Percentiles rank a stretch among this genome's conserved stretches.
phyloP scores from a whole-genome alignment of 2,797 vertebrate species.

The Huso huso region DNA sequence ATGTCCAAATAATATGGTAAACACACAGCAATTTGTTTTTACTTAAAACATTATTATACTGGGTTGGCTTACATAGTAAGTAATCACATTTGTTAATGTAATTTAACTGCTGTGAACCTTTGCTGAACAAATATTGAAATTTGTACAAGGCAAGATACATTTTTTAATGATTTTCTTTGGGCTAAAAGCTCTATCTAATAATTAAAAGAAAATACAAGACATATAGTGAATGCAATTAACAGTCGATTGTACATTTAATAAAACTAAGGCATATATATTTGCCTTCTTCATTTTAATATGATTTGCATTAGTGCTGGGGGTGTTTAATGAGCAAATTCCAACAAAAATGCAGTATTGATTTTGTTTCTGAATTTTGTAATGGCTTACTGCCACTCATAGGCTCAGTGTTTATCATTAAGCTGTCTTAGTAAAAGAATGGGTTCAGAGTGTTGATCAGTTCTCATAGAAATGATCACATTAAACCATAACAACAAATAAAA shows the following conservation, averaged over 20 bases:
- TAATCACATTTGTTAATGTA: constrained; percentile 85
- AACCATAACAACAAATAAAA: no score
- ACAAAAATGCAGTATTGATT: constrained; percentile 81
- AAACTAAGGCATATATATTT: constrained; percentile 73
- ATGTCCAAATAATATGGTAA: constrained; percentile 78
- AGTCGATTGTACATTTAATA: constrained; percentile 76
- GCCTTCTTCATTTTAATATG: constrained; percentile 76
- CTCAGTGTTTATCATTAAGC: constrained; percentile 72
- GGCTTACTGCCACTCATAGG: constrained; percentile 65
- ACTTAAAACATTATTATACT: constrained; percentile 72
- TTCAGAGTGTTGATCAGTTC: constrained; percentile 27
- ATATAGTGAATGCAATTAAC: constrained; percentile 69
- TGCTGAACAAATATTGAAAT: constrained; percentile 85
- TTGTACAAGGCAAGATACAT: constrained; percentile 73
- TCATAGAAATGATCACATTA: not conserved
- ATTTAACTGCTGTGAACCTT: constrained; percentile 78
- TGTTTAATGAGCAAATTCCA: constrained; percentile 85
- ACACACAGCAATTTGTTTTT: constrained; percentile 74
- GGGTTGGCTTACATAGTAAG: constrained; percentile 72
- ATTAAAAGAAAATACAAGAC: constrained; percentile 73
- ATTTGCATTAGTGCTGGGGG: constrained; percentile 72
- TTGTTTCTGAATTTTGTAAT: constrained; percentile 80
- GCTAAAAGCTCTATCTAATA: constrained; percentile 65
- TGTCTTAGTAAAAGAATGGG: constrained; percentile 49
- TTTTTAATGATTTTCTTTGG: constrained; percentile 61